Conservation (phyloP, 2,113 vertebrate species). For the Rhinolophus sinicus region DNA sequence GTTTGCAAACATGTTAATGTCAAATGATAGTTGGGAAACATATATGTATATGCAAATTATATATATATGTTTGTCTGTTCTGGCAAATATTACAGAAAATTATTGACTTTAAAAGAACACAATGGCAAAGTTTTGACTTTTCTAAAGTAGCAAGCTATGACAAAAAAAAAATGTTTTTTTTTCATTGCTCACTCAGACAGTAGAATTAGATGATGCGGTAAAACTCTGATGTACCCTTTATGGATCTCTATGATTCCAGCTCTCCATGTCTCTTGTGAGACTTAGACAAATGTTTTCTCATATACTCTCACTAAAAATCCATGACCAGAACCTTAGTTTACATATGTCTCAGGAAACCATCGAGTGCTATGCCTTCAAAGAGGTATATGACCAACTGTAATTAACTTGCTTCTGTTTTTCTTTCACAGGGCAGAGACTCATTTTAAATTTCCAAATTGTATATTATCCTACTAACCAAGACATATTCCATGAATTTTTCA, state of each 20-base stretch:
- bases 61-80: background rate
- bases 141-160: background rate
- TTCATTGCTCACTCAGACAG: background rate
- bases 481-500: background rate
- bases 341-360: background rate
- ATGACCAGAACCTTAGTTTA: background rate
- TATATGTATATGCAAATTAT: background rate
- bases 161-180: background rate
- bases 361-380: conserved; percentile 18
- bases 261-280: background rate
- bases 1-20: background rate
- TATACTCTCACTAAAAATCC: background rate
- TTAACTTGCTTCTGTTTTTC: background rate
- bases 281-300: background rate
- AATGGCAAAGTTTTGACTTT: background rate
- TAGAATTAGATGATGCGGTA: background rate
- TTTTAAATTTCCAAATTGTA: conserved; percentile 17
- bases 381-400: background rate
- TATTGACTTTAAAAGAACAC: background rate
- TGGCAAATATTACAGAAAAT: background rate
- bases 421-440: background rate
- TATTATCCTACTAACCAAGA: background rate
- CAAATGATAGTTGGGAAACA: background rate
- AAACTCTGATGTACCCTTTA: background rate
- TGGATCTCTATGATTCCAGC: background rate